Evolutionary conservation across 2,113 vertebrate species (phyloP).

Genomic region (Nyctereutes procyonoides): DNA sequence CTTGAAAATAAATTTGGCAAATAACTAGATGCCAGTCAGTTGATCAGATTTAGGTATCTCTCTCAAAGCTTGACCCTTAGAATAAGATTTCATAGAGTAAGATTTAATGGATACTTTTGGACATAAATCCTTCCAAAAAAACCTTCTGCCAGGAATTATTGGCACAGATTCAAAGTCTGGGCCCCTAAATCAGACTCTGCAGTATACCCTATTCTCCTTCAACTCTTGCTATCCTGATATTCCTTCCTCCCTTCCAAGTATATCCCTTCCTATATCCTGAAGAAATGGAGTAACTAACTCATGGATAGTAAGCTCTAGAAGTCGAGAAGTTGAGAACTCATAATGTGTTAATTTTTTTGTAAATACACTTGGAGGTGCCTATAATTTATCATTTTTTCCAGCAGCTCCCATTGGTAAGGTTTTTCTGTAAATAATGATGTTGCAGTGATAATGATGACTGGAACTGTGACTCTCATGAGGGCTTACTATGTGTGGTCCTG

Average conservation of each 20-base stretch:
- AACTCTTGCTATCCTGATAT: background rate
- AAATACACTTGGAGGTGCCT: background rate
- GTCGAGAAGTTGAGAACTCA: background rate
- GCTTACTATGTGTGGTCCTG: background rate
- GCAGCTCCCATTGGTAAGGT: background rate
- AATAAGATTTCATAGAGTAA: slow-evolving; percentile 31
- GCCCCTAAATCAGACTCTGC: background rate
- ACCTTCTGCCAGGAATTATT: background rate
- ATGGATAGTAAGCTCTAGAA: background rate
- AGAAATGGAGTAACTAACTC: background rate
- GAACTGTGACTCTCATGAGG: background rate
- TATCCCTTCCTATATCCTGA: background rate
- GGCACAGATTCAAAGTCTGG: background rate
- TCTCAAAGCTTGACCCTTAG: background rate
- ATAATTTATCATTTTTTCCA: slow-evolving; percentile 12
- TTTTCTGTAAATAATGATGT: slow-evolving; percentile 35
- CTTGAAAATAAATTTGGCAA: slow-evolving; percentile 43
- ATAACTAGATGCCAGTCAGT: background rate
- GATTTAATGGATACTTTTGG: background rate
- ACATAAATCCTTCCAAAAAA: background rate
- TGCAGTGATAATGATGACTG: background rate
- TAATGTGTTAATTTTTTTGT: slow-evolving; percentile 26
- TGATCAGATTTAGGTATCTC: background rate
- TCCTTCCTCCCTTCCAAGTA: background rate
- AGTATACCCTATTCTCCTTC: background rate